Conservation (phyloP, 2,888 invertebrate genomes). For the Caenorhabditis sp. region DNA sequence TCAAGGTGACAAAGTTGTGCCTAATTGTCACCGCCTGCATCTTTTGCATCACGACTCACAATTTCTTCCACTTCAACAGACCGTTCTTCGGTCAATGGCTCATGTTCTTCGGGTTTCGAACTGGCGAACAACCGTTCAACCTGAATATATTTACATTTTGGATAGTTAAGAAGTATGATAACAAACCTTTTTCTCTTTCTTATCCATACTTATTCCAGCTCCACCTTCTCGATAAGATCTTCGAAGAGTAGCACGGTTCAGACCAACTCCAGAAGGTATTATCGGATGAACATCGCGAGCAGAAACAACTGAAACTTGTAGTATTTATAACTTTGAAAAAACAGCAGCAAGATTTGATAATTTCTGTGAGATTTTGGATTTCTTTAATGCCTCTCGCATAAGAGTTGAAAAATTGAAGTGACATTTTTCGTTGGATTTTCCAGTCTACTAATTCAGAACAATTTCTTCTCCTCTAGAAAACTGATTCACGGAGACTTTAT, state of each 20-base stretch:
- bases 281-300: slow-evolving; percentile 44
- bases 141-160: slow-evolving; percentile 11
- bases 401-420: too few relatives aligned
- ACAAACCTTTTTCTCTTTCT: slow-evolving; percentile 54
- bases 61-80: slow-evolving; percentile 28
- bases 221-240: slow-evolving; percentile 46
- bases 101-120: slow-evolving; percentile 15
- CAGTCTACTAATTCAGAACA: too few relatives aligned
- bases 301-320: slow-evolving; percentile 37
- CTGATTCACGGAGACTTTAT: too few relatives aligned
- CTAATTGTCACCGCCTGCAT: not conserved
- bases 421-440: too few relatives aligned
- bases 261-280: slow-evolving; percentile 20
- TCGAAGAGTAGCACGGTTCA: slow-evolving; percentile 39
- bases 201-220: slow-evolving; percentile 39
- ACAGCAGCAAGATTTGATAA: too few relatives aligned
- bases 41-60: slow-evolving; percentile 26
- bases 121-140: slow-evolving; percentile 41
- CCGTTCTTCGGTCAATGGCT: not conserved
- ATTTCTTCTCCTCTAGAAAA: too few relatives aligned
- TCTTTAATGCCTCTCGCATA: too few relatives aligned
- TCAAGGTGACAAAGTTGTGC: slow-evolving; percentile 7
- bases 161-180: too few relatives aligned
- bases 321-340: too few relatives aligned
- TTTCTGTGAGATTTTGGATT: too few relatives aligned